These are phyloP conservation scores for Linnaemya vulpina DNA, from an alignment of 2,888 invertebrate species.

Conservation along the genomic window DNA sequence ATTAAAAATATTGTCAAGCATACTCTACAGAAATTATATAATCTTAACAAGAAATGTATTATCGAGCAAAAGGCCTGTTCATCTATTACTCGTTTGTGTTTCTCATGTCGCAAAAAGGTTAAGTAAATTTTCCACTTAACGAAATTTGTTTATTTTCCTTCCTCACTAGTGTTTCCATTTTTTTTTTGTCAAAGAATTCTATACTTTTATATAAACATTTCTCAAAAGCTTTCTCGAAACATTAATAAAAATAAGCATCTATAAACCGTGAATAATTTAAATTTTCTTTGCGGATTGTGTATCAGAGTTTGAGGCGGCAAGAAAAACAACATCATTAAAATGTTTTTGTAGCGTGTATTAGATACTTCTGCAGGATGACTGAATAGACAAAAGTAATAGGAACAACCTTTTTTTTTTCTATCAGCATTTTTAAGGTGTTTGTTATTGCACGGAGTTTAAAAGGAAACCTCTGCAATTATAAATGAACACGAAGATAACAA, in stretches of 20 bases:
- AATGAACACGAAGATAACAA: conserved; percentile 10
- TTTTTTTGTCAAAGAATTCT: background rate
- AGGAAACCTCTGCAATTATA: conserved; percentile 17
- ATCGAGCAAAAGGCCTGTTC: no score
- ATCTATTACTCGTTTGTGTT: no score
- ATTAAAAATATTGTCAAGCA: no score
- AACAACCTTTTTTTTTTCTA: background rate
- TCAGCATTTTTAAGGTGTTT: conserved; percentile 13
- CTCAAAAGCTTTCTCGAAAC: background rate
- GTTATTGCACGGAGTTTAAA: background rate
- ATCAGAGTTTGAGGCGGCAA: background rate
- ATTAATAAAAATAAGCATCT: background rate
- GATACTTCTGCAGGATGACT: background rate
- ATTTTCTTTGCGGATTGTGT: background rate
- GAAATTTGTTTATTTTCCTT: no score
- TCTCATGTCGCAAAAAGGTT: no score
- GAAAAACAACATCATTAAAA: conserved; percentile 37
- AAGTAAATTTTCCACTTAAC: no score
- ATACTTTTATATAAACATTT: no score
- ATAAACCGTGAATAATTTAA: background rate
- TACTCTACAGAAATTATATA: no score
- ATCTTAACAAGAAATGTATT: no score
- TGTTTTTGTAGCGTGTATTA: background rate
- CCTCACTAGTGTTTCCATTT: background rate
- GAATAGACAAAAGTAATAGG: background rate